These are phyloP conservation scores for Beris chalybata DNA, from an alignment of 2,888 invertebrate species.

Conservation along the genomic window DNA sequence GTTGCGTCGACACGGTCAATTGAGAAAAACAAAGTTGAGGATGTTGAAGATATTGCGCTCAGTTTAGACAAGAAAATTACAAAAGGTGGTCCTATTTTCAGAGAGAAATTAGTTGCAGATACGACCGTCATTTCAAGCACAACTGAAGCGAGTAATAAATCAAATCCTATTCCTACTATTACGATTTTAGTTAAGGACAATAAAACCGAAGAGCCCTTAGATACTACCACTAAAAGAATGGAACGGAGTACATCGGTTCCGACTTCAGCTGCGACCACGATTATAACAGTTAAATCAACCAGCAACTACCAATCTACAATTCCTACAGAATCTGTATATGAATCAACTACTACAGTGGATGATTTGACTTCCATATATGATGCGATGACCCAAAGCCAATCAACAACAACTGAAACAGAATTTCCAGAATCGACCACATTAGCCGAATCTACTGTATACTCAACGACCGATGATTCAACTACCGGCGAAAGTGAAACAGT, in stretches of 20 bases:
- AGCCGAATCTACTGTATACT: constrained; percentile 14
- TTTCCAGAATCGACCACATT: neutral
- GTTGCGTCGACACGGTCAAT: constrained; percentile 40
- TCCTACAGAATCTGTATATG: constrained; percentile 12
- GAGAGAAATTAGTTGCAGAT: neutral
- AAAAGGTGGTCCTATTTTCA: neutral
- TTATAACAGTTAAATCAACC: neutral
- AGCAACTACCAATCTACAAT: constrained; percentile 5
- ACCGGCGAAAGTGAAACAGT: constrained; percentile 11
- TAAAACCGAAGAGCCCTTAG: neutral
- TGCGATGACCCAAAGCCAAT: constrained; percentile 41
- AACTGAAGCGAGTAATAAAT: constrained; percentile 15
- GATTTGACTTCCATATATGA: constrained; percentile 42
- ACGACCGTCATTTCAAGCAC: neutral
- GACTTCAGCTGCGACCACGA: neutral
- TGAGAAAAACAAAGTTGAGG: constrained; percentile 43
- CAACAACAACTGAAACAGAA: constrained; percentile 23
- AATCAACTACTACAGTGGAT: constrained; percentile 43
- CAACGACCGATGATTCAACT: neutral
- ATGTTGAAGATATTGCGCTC: constrained; percentile 27
- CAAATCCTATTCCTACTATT: constrained; percentile 7
- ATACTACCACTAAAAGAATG: constrained; percentile 20
- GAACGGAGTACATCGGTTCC: constrained; percentile 20
- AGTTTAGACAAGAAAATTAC: neutral
- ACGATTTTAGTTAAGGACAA: neutral